Evolutionary conservation across 2,113 vertebrate genomes (phyloP).

Genomic region (Meles meles): DNA sequence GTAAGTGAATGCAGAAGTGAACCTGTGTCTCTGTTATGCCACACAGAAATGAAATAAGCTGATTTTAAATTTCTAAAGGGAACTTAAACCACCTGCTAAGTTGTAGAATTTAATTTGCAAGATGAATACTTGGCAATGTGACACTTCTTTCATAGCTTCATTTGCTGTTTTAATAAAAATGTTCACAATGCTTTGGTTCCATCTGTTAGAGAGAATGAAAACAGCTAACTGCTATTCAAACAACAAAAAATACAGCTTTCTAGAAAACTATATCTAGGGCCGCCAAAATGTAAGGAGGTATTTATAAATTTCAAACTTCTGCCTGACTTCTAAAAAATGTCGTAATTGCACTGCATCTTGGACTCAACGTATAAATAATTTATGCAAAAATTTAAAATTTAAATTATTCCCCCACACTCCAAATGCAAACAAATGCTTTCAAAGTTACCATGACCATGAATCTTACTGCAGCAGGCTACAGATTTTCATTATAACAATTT

Average conservation of each 20-base stretch:
- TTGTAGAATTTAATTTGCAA: conserved; percentile 85
- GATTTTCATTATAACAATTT: conserved; percentile 78
- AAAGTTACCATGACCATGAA: conserved; percentile 74
- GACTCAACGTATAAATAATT: conserved; percentile 81
- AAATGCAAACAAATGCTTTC: conserved; percentile 74
- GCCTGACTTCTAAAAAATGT: conserved; percentile 63
- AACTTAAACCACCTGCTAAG: conserved; percentile 79
- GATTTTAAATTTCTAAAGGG: conserved; percentile 79
- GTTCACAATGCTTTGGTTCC: conserved; percentile 81
- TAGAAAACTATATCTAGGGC: conserved; percentile 79
- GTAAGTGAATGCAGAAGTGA: conserved; percentile 40
- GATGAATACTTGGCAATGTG: conserved; percentile 84
- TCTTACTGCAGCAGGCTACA: conserved; percentile 70
- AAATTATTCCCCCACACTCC: conserved; percentile 74
- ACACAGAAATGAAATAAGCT: conserved; percentile 73
- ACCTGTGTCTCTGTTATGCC: conserved; percentile 61
- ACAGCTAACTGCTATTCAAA: conserved; percentile 83
- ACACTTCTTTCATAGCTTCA: conserved; percentile 82
- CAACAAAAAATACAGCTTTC: conserved; percentile 83
- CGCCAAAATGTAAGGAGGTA: conserved; percentile 79
- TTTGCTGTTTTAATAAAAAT: conserved; percentile 87
- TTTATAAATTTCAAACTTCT: conserved; percentile 81
- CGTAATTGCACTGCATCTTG: conserved; percentile 78
- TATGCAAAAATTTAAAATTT: conserved; percentile 77
- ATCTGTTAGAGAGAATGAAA: conserved; percentile 84